Conservation (phyloP, 2,113 vertebrate species). For the Trachemys scripta region DNA sequence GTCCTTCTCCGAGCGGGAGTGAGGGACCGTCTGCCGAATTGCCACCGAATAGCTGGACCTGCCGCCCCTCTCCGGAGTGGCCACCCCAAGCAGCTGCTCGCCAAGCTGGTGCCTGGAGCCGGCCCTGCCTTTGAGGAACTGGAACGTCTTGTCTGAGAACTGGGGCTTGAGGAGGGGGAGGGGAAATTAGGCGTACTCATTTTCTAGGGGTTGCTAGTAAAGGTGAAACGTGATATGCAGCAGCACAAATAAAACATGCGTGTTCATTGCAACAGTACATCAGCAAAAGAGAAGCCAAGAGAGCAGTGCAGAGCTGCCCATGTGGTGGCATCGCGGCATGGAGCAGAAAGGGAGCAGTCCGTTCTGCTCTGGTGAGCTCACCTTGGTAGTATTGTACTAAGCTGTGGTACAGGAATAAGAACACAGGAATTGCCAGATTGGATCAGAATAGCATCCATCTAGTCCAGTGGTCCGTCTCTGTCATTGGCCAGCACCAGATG, state of each 20-base stretch:
- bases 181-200: slow-evolving; percentile 9
- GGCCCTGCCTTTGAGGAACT: not conserved
- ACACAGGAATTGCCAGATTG: not conserved
- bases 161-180: not conserved
- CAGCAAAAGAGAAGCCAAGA: not conserved
- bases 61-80: too few relatives aligned
- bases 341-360: not conserved
- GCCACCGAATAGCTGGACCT: too few relatives aligned
- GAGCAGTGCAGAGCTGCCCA: not conserved
- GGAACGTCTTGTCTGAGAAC: slow-evolving; percentile 12
- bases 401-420: not conserved
- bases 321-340: not conserved
- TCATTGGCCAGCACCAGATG: not conserved
- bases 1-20: too few relatives aligned
- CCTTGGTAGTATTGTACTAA: not conserved
- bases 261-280: not conserved
- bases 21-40: too few relatives aligned
- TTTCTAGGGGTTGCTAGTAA: not conserved
- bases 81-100: too few relatives aligned
- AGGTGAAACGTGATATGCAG: not conserved
- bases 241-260: not conserved
- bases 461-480: not conserved
- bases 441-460: not conserved
- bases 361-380: not conserved
- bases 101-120: too few relatives aligned